Conservation (phyloP, 2,113 vertebrate genomes). For the Riparia riparia region DNA sequence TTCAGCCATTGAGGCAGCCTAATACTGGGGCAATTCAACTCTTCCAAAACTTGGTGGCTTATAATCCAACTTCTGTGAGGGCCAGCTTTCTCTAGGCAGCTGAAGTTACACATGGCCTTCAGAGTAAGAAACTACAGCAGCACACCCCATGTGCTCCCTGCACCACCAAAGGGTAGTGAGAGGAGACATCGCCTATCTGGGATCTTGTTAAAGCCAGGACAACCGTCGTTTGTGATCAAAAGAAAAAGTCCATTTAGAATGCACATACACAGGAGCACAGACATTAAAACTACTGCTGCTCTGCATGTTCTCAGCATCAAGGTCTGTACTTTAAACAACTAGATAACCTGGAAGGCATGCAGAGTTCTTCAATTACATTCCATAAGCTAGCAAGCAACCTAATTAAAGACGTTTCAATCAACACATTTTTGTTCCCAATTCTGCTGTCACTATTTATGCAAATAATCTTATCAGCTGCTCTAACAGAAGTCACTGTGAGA, state of each 20-base stretch:
- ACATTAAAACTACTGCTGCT: background rate
- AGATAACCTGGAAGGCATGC: background rate
- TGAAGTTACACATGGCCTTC: background rate
- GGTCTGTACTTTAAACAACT: background rate
- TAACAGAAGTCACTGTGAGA: background rate
- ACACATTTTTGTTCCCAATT: background rate
- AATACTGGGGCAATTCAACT: background rate
- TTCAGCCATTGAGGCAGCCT: background rate
- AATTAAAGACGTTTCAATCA: background rate
- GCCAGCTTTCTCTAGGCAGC: background rate
- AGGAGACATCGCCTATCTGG: background rate
- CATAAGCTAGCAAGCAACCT: background rate
- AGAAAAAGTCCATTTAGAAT: background rate
- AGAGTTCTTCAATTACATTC: background rate
- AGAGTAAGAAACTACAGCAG: background rate
- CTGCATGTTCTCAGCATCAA: background rate
- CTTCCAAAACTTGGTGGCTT: background rate
- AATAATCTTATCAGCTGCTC: background rate
- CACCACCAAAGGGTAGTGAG: background rate
- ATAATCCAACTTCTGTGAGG: background rate
- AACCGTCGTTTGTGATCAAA: background rate
- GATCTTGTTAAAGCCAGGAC: background rate
- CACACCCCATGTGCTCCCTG: fast-evolving
- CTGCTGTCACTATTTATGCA: background rate
- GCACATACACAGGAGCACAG: background rate